Percentiles rank a stretch among this genome's conserved stretches.
phyloP scores from a whole-genome alignment of 2,888 invertebrate species.

The Brachyopa scutellaris region DNA sequence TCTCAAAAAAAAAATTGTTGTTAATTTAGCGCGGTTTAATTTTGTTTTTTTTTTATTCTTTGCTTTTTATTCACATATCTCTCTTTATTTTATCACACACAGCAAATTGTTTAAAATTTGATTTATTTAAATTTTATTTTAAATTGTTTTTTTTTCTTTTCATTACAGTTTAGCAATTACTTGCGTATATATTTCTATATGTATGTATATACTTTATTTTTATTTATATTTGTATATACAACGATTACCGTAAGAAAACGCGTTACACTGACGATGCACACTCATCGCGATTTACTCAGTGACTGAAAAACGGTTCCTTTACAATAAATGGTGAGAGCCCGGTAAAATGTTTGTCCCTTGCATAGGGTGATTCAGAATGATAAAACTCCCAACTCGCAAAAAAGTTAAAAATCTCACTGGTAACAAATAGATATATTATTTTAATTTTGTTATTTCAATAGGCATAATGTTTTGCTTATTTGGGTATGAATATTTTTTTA shows the following conservation, averaged over 20 bases:
- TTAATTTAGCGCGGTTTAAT: constrained; percentile 63
- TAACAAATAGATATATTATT: too few species aligned
- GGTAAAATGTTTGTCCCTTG: constrained; percentile 50
- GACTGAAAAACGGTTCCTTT: constrained; percentile 76
- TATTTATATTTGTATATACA: constrained; percentile 73
- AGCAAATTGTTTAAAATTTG: constrained; percentile 65
- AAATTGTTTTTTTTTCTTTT: constrained; percentile 57
- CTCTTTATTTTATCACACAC: constrained; percentile 67
- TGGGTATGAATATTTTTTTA: background rate
- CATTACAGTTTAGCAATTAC: constrained; percentile 74
- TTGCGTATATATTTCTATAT: constrained; percentile 63
- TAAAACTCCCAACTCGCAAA: background rate
- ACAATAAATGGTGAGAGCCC: constrained; percentile 67
- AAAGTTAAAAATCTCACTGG: too few species aligned
- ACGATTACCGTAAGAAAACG: constrained; percentile 76
- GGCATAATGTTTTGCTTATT: background rate
- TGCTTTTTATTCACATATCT: constrained; percentile 57
- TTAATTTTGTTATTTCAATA: too few species aligned
- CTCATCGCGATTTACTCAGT: constrained; percentile 79
- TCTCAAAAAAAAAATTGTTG: constrained; percentile 58
- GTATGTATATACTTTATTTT: constrained; percentile 69
- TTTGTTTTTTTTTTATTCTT: constrained; percentile 35
- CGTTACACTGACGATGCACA: constrained; percentile 77
- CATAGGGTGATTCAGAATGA: constrained; percentile 52
- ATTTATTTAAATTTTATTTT: constrained; percentile 51